Evolutionary conservation across 1,140 invertebrate genomes (phyloP), one percentile per base, ranked within the genome.

Genomic region (Cataglyphis hispanica): DNA sequence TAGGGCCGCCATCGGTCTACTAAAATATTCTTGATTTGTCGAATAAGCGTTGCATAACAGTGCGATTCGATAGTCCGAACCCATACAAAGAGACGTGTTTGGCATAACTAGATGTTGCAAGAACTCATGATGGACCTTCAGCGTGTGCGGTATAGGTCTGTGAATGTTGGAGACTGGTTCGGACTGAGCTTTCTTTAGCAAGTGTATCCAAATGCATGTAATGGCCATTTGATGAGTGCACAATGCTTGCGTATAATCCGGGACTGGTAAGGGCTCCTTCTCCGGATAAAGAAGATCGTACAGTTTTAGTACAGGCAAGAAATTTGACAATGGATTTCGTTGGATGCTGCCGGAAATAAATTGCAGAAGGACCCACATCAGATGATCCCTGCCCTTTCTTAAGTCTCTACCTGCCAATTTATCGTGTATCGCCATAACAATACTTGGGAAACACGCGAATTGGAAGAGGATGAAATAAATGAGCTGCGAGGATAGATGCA

Each of bases 281-380:
- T 99, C 98, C 0, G 98, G 98, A 94, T 99, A 99, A 0, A 99
- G 95, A 8, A 99, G 95, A 94, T 99, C 98, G 94, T 98, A 98
- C 1, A 99, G 95, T 94, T 98, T 98, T 78, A 99, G 96, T 50
- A 99, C 98, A 0, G 98, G 98, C 63, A 99, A 94, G 92, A 99
- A 99, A 92, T 98, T 98, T 6, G 97, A 97, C 31, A 99, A 93
- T 96, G 98, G 98, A 95, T 99, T 99, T 88, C 98, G 97, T 94
- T 99, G 98, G 92, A 99, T 99, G 92, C 98, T 99, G 64, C 98
- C 98, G 2, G 98, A 99, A 85, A 99, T 99, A 92, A 99, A 99
- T 94, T 99, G 99, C 8, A 99, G 94, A n/a, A 99, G 94, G 5
- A 99, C 98, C 99, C 99, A 99, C 98, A 99, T 99, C 0, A 99